Conservation (phyloP, 2,888 invertebrate species). For the Stenotaenia linearis region DNA sequence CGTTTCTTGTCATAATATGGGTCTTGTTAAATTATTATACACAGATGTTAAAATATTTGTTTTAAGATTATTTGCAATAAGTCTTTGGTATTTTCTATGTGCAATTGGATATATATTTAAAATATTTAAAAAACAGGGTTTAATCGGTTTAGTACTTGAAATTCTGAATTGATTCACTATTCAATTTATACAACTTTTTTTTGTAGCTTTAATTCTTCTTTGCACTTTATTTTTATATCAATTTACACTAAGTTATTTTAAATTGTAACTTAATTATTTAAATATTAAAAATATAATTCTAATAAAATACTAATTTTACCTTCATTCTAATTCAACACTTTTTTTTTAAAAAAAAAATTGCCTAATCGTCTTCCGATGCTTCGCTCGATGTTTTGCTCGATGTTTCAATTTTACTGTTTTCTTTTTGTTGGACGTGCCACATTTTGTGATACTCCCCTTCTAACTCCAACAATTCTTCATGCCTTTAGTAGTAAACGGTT, state of each 20-base stretch:
- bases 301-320: too few species aligned
- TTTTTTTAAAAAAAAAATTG: too few species aligned
- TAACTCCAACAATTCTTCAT: slow-evolving; percentile 61
- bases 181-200: neutral
- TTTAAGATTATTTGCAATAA: neutral
- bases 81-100: too few species aligned
- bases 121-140: neutral
- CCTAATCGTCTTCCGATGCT: too few species aligned
- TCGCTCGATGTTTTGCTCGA: too few species aligned
- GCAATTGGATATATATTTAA: neutral
- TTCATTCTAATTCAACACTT: neutral
- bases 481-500: slow-evolving; percentile 53
- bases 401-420: neutral
- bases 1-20: neutral
- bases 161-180: neutral
- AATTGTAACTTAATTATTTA: neutral
- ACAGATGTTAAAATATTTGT: neutral
- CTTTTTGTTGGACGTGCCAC: slow-evolving; percentile 83
- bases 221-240: neutral
- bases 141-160: neutral
- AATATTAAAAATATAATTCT: neutral
- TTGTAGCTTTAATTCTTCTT: neutral
- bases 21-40: neutral
- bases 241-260: neutral
- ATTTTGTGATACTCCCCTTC: slow-evolving; percentile 78